These are phyloP conservation scores for Drosophila meridiana DNA, from an alignment of 2,888 invertebrate genomes.

Conservation along the genomic window DNA sequence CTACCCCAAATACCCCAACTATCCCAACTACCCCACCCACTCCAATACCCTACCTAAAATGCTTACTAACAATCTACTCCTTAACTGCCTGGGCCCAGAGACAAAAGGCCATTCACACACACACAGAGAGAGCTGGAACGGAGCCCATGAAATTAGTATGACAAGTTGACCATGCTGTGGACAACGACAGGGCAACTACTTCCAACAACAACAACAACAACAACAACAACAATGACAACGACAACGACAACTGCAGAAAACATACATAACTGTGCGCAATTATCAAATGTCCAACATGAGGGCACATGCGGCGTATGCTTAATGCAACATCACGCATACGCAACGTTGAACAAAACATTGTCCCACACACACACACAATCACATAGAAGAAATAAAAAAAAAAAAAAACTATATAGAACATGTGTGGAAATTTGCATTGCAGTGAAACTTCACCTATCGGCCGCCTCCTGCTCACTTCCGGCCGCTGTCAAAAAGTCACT, in stretches of 20 bases:
- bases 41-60: background rate
- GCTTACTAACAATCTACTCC: background rate
- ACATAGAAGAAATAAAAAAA: too few species aligned
- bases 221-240: constrained; percentile 13
- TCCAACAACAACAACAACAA: constrained; percentile 15
- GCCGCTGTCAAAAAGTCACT: constrained; percentile 26
- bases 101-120: constrained; percentile 37
- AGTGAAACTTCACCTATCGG: background rate
- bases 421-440: constrained; percentile 11
- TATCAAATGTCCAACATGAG: constrained; percentile 57
- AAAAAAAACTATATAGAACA: background rate
- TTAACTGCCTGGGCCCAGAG: constrained; percentile 14
- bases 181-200: constrained; percentile 40
- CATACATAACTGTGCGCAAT: constrained; percentile 48
- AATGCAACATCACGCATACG: constrained; percentile 60
- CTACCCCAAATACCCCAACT: background rate
- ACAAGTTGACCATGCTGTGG: constrained; percentile 69
- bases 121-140: constrained; percentile 12
- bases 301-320: constrained; percentile 54
- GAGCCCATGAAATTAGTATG: constrained; percentile 69
- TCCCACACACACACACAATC: background rate
- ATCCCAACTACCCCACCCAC: background rate
- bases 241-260: constrained; percentile 25
- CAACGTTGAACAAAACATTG: constrained; percentile 31
- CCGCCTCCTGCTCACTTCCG: background rate